Base-by-base conservation (phyloP, 2,797 vertebrate species). In the Enteromius trimaculatus region DNA sequence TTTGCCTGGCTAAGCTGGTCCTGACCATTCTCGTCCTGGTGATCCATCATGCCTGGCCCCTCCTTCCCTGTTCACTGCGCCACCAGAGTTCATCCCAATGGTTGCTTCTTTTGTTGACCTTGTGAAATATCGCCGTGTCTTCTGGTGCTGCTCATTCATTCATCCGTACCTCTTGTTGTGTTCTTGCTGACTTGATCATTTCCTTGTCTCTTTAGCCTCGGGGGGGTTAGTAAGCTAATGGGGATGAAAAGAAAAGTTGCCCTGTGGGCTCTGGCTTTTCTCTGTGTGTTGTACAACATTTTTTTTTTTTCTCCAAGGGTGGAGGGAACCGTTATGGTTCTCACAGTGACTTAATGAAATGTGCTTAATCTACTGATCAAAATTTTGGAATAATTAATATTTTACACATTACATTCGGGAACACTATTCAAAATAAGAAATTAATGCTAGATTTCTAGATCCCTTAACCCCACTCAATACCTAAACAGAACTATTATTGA, bases 41-140 rank as follows among this genome's bases (percentile, higher is more conserved):
- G 92, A 96, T 97, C 96, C 94, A 94, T 97, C 96, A 97, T 92
- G 92, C 91, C 95, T 92, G 87, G 93, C 90, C 91, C 87, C 91
- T 87, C 88, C 87, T 86, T 80, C 84, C 79, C 86, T 88, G 92
- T 87, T 83, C 91, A 92, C 90, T 87, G 23, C 92, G 92, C 92
- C 91, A 93, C 94, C 90, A 91, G 11, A 86, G 89, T 88, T 93
- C 93, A 91, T 95, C 94, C 90, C 91, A 91, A 81, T 92, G 92
- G 93, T 92, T 91, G 89, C 92, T 93, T 91, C 92, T 95, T 96
- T 94, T 95, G 94, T 95, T 94, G 93, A 95, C 95, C 94, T 90
- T 93, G 95, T 95, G 94, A 95, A 95, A 95, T 93, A 93, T 93
- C 90, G 85, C 88, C 84, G 66, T 88, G 88, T 92, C 91, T 90